Base-by-base conservation (phyloP, 2,888 invertebrate genomes). In the Biston betularia region DNA sequence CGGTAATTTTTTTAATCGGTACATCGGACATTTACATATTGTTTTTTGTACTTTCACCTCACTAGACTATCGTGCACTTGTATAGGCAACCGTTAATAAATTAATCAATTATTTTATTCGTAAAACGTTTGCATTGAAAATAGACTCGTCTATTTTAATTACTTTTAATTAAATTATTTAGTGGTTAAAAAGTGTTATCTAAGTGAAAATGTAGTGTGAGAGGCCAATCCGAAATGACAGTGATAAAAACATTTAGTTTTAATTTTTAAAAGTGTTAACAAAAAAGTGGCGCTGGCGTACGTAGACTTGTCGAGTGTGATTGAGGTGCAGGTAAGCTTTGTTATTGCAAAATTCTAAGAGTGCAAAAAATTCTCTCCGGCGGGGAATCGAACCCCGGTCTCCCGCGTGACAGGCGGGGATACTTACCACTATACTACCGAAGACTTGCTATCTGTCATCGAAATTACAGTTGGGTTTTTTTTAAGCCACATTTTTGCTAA, bases 231-330 rank as follows among this genome's bases (percentile, higher is more conserved):
- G 12, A 33, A n/a, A 56, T 67, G 53, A 55, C 45, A 62, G 60
- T 68, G 55, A 46, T 5, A 59, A 69, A 42, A 55, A 38, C 46
- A 48, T 59, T 46, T 75, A 78, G 79, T 76, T 74, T 80, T 76
- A 73, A 15, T 38, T 75, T 76, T 80, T 81, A 24, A 84, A 87
- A 62, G 52, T 57, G 89, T 79, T 70, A 72, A 68, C 60, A 72
- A 82, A 24, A 94, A 93, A 94, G 93, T 95, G 95, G 96, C 95
- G 90, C 94, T 96, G 94, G 96, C 96, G 83, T 96, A 96, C 95
- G 96, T 96, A 89, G 96, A 96, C 86, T 95, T 96, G 93, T 95
- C 96, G 82, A 96, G 96, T 82, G 96, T 96, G 88, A 96, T 96
- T 88, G 96, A 96, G 94, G 95, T 96, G 87, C 96, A 96, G 96